Base-by-base conservation (phyloP, 2,888 invertebrate genomes). In the Poecilobothrus nobilitatus region DNA sequence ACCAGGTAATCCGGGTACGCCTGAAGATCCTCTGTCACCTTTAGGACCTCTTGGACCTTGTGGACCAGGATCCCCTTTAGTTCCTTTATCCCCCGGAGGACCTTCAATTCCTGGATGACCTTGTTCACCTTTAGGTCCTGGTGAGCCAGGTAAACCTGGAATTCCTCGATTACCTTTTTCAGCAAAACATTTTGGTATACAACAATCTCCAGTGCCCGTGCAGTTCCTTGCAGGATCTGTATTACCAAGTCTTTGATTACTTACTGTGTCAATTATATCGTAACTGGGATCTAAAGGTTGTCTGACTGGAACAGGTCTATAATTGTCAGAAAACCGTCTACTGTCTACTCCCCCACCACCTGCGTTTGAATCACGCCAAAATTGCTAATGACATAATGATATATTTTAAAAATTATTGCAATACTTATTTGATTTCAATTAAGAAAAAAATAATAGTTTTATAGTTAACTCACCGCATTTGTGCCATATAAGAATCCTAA, bases 31-130 rank as follows among this genome's bases (percentile, higher is more conserved):
- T 75, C 89, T 84, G 75, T 95, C 94, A 72, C 95, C 95, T 82
- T 91, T 93, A 2, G 88, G 85, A 67, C 95, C 95, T 70, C 89
- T 84, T 8, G 89, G 89, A 67, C 95, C 95, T 74, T 88, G 85
- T 44, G 89, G 89, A 21, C 95, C 95, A 63, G 89, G 85, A 76
- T 92, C 92, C 71, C 95, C 96, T 81, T 94, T 95, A 73, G 89
- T 89, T 65, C 95, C 95, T 82, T 94, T 95, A 1, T 92, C 87
- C 18, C 95, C 95, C 73, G 89, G 85, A n/a, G 91, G 86, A 63
- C 95, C 95, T 83, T 94, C 94, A 27, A 87, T 84, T 33, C 95
- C 95, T 34, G 90, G 88, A 78, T 91, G 94, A 64, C 95, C 95
- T 63, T 86, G 86, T 72, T 88, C 85, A 71, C 95, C 94, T 79